These are phyloP conservation scores for Pogonomyrmex barbatus DNA, from an alignment of 1,140 invertebrate genomes.

Conservation along the genomic window DNA sequence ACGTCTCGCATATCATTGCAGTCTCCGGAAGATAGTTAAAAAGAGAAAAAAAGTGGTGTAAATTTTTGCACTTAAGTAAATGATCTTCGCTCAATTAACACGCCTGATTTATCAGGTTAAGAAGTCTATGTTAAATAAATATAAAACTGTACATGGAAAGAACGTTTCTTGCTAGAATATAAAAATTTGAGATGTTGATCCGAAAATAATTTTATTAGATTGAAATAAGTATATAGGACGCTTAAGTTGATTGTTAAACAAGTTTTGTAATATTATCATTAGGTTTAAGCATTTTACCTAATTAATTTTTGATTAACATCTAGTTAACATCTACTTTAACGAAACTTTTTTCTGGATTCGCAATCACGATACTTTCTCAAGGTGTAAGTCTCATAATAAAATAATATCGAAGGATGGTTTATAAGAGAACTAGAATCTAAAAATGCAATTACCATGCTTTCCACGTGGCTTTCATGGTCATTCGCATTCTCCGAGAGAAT, in stretches of 20 bases:
- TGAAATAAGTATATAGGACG: no score
- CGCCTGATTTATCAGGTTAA: background rate
- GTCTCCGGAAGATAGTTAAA: background rate
- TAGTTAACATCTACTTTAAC: no score
- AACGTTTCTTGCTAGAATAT: no score
- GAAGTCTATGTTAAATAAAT: background rate
- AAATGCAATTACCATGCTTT: background rate
- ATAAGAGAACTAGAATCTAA: background rate
- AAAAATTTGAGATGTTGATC: no score
- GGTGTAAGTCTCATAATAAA: background rate
- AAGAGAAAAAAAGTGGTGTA: background rate
- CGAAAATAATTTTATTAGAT: no score
- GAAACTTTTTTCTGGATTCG: background rate
- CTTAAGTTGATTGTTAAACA: no score
- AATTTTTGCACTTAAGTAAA: slow-evolving; percentile 1
- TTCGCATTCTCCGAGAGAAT: slow-evolving; percentile 10
- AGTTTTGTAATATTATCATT: no score
- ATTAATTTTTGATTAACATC: no score
- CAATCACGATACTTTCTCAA: background rate
- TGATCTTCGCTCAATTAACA: background rate
- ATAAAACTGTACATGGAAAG: background rate
- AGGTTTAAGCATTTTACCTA: no score
- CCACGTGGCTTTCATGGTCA: background rate
- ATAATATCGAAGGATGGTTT: background rate
- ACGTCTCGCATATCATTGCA: background rate